A percentile compares a stretch with the other conserved stretches of the same genome.
Conservation (phyloP, 1,140 invertebrate species). For the Diabrotica undecimpunctata region DNA sequence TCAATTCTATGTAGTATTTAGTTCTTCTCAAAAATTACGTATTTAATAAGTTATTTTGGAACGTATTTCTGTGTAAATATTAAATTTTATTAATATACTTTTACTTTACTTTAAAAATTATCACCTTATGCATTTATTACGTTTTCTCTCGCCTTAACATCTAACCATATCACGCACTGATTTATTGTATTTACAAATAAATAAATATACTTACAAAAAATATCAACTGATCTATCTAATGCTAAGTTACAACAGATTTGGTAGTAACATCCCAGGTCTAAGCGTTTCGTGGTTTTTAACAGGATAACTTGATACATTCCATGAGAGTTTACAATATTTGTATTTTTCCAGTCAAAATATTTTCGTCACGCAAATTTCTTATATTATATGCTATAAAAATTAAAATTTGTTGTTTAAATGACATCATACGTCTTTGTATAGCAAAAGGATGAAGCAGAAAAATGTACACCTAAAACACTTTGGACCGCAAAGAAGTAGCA, state of each 20-base stretch:
- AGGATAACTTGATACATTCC: too few species aligned
- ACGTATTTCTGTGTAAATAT: conserved; percentile 37
- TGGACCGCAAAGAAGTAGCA: too few species aligned
- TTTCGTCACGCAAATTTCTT: too few species aligned
- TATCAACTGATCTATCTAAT: conserved; percentile 6
- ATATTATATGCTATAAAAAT: too few species aligned
- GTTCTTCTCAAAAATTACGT: not conserved
- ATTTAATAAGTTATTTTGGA: conserved; percentile 31
- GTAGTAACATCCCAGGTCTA: conserved; percentile 5
- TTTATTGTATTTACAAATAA: conserved; percentile 36
- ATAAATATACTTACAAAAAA: conserved; percentile 19
- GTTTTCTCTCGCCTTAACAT: conserved; percentile 26
- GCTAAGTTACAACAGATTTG: not conserved
- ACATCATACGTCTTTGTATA: too few species aligned
- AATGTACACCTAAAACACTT: too few species aligned
- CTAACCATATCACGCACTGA: conserved; percentile 37
- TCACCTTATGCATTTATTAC: conserved; percentile 29
- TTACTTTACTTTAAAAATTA: conserved; percentile 35
- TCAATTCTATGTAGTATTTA: too few species aligned
- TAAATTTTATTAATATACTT: conserved; percentile 33
- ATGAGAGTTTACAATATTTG: too few species aligned
- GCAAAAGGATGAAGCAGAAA: too few species aligned
- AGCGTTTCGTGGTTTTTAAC: too few species aligned
- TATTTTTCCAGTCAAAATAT: too few species aligned
- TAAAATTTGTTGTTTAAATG: too few species aligned